A percentile compares a stretch with the other conserved stretches of the same genome.
Conservation (phyloP, 2,113 vertebrate genomes). For the Thunnus maccoyii region DNA sequence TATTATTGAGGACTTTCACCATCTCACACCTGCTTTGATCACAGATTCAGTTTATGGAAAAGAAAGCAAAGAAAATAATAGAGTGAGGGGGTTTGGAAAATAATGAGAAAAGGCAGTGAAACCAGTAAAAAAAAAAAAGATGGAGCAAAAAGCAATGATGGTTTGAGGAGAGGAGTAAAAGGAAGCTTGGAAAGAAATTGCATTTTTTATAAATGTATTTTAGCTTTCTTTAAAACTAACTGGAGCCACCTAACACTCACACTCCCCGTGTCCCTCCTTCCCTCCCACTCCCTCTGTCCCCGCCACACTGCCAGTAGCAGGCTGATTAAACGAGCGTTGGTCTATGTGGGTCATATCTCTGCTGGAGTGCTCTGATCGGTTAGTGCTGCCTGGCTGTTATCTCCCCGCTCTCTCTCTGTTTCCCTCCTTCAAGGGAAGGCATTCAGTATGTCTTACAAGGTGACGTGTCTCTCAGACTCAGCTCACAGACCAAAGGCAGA, state of each 20-base stretch:
- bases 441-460: conserved; percentile 79
- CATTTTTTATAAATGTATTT: conserved; percentile 51
- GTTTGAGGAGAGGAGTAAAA: not conserved
- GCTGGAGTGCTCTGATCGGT: conserved; percentile 84
- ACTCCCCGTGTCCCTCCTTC: conserved; percentile 30
- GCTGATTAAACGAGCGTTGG: conserved; percentile 82
- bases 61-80: conserved; percentile 35
- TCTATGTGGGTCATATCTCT: conserved; percentile 86
- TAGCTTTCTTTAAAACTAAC: conserved; percentile 58
- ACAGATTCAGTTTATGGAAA: conserved; percentile 38
- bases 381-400: conserved; percentile 84
- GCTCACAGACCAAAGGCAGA: conserved; percentile 66
- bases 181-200: not conserved
- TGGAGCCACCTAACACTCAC: conserved; percentile 45
- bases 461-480: conserved; percentile 72
- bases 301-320: conserved; percentile 70
- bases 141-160: not conserved
- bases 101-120: conserved; percentile 30
- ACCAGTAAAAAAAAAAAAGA: not conserved
- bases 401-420: conserved; percentile 70
- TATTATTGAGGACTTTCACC: conserved; percentile 42
- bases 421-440: conserved; percentile 79
- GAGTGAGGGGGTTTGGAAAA: conserved; percentile 21
- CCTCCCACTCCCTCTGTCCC: conserved; percentile 13
- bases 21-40: conserved; percentile 59